Evolutionary conservation across 1,140 invertebrate species (phyloP).

Genomic region (Drosophila pectinifera): DNA sequence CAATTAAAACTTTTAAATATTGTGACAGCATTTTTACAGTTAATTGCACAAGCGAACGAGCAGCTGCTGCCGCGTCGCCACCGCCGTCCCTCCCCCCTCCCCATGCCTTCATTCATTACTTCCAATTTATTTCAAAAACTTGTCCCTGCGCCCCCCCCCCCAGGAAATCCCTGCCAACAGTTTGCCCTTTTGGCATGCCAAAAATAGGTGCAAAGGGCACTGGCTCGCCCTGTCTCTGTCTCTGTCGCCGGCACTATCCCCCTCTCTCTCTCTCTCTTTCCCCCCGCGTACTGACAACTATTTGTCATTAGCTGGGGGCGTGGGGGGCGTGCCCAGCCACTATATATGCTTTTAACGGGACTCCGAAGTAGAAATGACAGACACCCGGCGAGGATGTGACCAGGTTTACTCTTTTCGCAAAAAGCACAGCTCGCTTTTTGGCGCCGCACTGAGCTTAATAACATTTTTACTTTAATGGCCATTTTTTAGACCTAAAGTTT

Average conservation of each 20-base stretch:
- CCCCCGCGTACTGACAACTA: conserved; percentile 69
- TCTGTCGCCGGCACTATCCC: no score
- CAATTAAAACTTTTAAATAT: conserved; percentile 83
- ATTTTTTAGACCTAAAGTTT: no score
- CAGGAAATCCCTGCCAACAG: conserved; percentile 13
- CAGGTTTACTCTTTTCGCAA: no score
- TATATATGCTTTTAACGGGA: conserved; percentile 27
- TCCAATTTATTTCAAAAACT: conserved; percentile 66
- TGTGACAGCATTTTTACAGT: conserved; percentile 81
- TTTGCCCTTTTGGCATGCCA: conserved; percentile 30
- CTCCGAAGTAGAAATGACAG: neutral
- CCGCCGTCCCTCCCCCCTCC: neutral
- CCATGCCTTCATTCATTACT: conserved; percentile 58
- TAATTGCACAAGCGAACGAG: conserved; percentile 65
- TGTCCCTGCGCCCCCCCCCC: conserved; percentile 1
- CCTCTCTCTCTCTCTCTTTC: conserved; percentile 44
- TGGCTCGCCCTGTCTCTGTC: conserved; percentile 8
- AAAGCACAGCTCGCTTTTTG: neutral
- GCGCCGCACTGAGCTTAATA: neutral
- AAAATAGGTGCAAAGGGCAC: conserved; percentile 38
- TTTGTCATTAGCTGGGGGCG: conserved; percentile 66
- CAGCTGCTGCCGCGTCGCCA: conserved; percentile 32
- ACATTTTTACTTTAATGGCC: no score
- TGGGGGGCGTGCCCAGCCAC: conserved; percentile 13
- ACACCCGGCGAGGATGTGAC: neutral